Percentiles rank a stretch among this genome's conserved stretches.
Evolutionary conservation across 2,797 vertebrate genomes (phyloP).

Genomic region (Chiloscyllium punctatum): DNA sequence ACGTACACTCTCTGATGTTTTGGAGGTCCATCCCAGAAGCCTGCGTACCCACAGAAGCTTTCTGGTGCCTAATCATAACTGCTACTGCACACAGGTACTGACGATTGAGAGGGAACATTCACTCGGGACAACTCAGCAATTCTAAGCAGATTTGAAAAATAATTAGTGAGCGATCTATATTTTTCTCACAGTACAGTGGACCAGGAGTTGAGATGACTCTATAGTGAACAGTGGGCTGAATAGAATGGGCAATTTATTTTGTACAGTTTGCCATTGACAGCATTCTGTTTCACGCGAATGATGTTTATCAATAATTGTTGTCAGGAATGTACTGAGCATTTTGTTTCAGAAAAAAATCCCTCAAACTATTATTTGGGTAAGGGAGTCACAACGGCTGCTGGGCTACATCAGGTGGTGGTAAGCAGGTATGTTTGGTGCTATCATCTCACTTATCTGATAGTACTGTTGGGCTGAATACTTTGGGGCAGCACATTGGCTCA

Average conservation of each 20-base stretch:
- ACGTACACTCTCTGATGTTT: not conserved
- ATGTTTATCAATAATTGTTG: not conserved
- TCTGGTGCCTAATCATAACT: not conserved
- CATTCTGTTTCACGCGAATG: not conserved
- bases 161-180: not conserved
- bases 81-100: not conserved
- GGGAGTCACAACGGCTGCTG: too few species aligned
- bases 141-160: not conserved
- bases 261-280: not conserved
- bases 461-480: too few species aligned
- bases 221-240: not conserved
- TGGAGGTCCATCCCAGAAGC: not conserved
- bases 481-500: too few species aligned
- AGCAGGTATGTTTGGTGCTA: too few species aligned
- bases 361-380: too few species aligned
- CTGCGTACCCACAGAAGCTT: not conserved
- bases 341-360: too few species aligned
- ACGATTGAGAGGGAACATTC: not conserved
- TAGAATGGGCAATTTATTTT: not conserved
- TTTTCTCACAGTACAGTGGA: not conserved
- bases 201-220: not conserved
- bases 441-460: too few species aligned
- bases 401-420: too few species aligned
- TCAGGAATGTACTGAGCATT: not conserved
- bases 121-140: not conserved